A percentile compares a stretch with the other conserved stretches of the same genome.
phyloP scores from a whole-genome alignment of 2,797 vertebrate species.

The Podargus strigoides region DNA sequence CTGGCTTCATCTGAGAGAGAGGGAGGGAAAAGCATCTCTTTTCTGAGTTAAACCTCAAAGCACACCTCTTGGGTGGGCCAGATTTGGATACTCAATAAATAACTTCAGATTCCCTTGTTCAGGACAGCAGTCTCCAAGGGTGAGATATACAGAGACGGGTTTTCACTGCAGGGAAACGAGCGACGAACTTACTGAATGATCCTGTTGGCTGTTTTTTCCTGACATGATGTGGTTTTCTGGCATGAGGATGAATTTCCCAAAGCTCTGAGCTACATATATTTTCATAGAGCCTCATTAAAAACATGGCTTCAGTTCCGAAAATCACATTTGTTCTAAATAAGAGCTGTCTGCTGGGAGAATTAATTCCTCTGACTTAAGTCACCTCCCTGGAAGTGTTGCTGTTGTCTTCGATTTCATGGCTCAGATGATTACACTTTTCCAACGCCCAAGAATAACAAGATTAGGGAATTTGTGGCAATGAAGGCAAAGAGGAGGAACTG shows the following conservation, averaged over 20 bases:
- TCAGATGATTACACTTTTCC: constrained; percentile 31
- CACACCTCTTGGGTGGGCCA: neutral
- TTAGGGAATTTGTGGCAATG: constrained; percentile 54
- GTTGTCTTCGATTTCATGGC: constrained; percentile 66
- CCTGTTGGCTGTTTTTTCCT: neutral
- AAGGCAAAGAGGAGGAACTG: neutral
- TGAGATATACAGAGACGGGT: neutral
- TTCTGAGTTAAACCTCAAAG: neutral
- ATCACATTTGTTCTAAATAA: constrained; percentile 46
- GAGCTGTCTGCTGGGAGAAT: constrained; percentile 41
- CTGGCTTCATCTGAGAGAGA: neutral
- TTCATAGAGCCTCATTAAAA: constrained; percentile 30
- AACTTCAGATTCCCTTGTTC: neutral
- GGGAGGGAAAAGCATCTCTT: accelerated
- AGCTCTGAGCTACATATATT: neutral
- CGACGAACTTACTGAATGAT: neutral
- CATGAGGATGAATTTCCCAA: neutral
- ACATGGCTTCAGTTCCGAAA: neutral
- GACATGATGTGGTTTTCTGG: neutral
- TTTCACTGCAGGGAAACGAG: neutral
- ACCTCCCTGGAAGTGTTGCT: constrained; percentile 36
- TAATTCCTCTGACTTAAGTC: constrained; percentile 46
- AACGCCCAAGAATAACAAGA: constrained; percentile 58
- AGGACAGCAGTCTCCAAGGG: neutral
- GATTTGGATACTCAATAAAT: neutral